Base-by-base conservation (phyloP, 2,888 invertebrate species). In the Belgica antarctica region DNA sequence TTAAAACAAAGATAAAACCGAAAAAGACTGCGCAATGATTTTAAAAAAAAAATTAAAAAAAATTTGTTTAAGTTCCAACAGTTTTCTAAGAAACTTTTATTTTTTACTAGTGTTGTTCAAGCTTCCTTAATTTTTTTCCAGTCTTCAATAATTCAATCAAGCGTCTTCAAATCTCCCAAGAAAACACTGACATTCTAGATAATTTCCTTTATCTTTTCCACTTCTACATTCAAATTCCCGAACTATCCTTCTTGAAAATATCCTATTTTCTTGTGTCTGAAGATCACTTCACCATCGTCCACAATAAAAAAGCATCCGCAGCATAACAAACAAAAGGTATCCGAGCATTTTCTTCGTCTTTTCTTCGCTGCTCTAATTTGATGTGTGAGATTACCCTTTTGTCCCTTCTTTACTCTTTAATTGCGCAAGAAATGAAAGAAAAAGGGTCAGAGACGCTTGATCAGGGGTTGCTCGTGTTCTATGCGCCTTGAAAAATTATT, bases 371-470 rank as follows among this genome's bases (percentile, higher is more conserved):
- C 25, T 46, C 24, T 25, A 65, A 65, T 65, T 65, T 65, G 34
- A 65, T 65, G 63, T 65, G 63, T 65, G 63, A 65, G 34, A 65
- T 46, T 24, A 46, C 19, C 31, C 28, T 12, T 65, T 46, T 65
- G 24, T 34, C 62, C 62, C 62, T 62, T 62, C 46, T 65, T 27
- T 36, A 36, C 22, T 15, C 34, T 25, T 22, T 36, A 41, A 41
- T 46, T 62, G 62, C 31, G 62, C 62, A 62, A 59, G 59, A 15
- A 25, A 34, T 15, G 15, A 34, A 62, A n/a, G n/a, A n/a, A n/a
- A n/a, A 62, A 62, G 62, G 62, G 62, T 62, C 62, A 10, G 62
- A 34, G n/a, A n/a, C 25, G 17, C 52, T 17, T 52, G 52, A 7
- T 46, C 4, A 52, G n/a, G 59, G 59, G 59, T 59, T 59, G 59